Evolutionary conservation across 2,888 invertebrate species (phyloP).

Genomic region (Plagiodera versicolora): DNA sequence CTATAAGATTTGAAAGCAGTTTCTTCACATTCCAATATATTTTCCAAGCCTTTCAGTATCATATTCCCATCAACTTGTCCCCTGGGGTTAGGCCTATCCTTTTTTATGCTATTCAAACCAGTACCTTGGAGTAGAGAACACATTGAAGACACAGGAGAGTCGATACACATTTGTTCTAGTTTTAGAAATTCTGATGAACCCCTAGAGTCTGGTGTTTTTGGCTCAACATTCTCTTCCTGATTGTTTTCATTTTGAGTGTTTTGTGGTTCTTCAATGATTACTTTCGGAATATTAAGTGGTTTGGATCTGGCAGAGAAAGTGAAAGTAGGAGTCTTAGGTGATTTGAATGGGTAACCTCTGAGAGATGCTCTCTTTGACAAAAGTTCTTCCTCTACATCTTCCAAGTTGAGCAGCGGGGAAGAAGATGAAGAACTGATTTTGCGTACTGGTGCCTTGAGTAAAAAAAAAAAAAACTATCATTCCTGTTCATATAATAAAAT

Average conservation of each 20-base stretch:
- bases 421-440: slow-evolving; percentile 6
- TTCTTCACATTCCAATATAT: slow-evolving; percentile 13
- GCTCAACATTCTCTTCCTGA: background rate
- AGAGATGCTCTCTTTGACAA: slow-evolving; percentile 16
- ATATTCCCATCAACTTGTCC: background rate
- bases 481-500: no score
- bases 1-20: slow-evolving; percentile 11
- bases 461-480: no score
- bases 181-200: slow-evolving; percentile 17
- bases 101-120: slow-evolving; percentile 13
- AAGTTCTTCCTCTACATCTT: slow-evolving; percentile 22
- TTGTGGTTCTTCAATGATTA: slow-evolving; percentile 11
- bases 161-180: slow-evolving; percentile 18
- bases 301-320: slow-evolving; percentile 11
- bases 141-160: slow-evolving; percentile 22
- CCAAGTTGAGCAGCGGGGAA: slow-evolving; percentile 22
- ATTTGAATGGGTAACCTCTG: slow-evolving; percentile 19
- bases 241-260: background rate
- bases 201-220: slow-evolving; percentile 9
- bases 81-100: background rate
- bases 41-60: slow-evolving; percentile 7
- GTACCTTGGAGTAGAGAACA: slow-evolving; percentile 19
- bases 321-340: slow-evolving; percentile 15
- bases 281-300: background rate
- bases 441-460: slow-evolving; percentile 6